phyloP scores from a whole-genome alignment of 2,113 vertebrate species.

The Speoplatyrhinus poulsoni region DNA sequence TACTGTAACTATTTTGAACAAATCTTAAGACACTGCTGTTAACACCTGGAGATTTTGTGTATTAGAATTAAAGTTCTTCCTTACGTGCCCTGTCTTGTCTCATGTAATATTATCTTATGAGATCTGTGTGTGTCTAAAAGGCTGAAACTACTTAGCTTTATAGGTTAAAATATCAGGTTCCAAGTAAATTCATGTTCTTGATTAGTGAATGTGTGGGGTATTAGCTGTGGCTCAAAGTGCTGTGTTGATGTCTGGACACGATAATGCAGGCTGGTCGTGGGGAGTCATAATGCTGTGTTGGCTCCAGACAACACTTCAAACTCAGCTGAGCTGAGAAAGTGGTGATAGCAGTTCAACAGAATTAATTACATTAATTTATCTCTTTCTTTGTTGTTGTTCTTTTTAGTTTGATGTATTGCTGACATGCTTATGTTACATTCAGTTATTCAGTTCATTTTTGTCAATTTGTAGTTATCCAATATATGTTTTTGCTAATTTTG shows the following conservation, averaged over 20 bases:
- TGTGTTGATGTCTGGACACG: conserved; percentile 45
- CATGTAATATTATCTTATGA: conserved; percentile 14
- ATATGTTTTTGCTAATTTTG: neutral
- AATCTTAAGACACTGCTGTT: too few species aligned
- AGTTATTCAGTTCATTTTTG: neutral
- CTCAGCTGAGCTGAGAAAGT: conserved; percentile 53
- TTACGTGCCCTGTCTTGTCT: conserved; percentile 41
- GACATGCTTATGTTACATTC: neutral
- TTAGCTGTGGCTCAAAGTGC: conserved; percentile 38
- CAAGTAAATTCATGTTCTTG: conserved; percentile 53
- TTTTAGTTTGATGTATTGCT: neutral
- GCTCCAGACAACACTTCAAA: conserved; percentile 71
- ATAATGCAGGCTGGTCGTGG: conserved; percentile 39
- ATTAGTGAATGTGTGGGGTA: conserved; percentile 43
- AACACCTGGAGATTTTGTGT: too few species aligned
- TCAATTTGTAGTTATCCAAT: neutral
- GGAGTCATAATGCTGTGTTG: conserved; percentile 24
- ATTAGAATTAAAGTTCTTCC: conserved; percentile 12
- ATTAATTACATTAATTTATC: neutral
- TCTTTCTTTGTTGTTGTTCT: neutral
- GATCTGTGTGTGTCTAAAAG: conserved; percentile 7
- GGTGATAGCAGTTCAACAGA: neutral
- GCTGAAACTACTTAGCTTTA: conserved; percentile 11
- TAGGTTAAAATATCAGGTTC: conserved; percentile 46
- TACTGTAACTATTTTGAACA: too few species aligned